Conservation (phyloP, 2,888 invertebrate species). For the Argyra leucocephala region DNA sequence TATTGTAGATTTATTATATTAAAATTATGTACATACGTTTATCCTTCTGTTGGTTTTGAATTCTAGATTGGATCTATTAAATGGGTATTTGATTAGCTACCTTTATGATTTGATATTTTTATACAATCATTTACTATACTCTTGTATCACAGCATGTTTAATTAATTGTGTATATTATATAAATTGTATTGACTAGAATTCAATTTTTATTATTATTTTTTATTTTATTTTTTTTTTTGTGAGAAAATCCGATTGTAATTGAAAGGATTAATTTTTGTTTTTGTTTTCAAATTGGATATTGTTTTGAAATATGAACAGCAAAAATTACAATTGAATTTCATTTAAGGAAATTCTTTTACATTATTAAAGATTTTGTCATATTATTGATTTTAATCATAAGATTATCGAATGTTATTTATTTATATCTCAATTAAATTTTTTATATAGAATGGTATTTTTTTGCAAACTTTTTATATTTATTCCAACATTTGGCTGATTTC, state of each 20-base stretch:
- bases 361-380: no score
- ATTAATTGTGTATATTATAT: background rate
- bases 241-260: constrained; percentile 1
- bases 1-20: no score
- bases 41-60: background rate
- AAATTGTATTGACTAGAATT: background rate
- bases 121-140: background rate
- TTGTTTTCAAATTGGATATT: background rate
- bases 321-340: no score
- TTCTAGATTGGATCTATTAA: background rate
- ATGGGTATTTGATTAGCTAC: background rate
- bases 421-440: no score
- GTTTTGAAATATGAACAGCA: no score
- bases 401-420: no score
- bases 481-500: no score
- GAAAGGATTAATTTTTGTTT: background rate
- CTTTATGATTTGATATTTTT: background rate
- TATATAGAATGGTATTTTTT: no score
- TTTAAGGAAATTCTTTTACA: no score
- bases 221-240: background rate
- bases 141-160: background rate
- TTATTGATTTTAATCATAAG: no score
- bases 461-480: no score
- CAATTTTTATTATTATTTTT: no score
- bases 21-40: background rate